Evolutionary conservation across 2,113 vertebrate genomes (phyloP).

Genomic region (Dasyurus viverrinus): DNA sequence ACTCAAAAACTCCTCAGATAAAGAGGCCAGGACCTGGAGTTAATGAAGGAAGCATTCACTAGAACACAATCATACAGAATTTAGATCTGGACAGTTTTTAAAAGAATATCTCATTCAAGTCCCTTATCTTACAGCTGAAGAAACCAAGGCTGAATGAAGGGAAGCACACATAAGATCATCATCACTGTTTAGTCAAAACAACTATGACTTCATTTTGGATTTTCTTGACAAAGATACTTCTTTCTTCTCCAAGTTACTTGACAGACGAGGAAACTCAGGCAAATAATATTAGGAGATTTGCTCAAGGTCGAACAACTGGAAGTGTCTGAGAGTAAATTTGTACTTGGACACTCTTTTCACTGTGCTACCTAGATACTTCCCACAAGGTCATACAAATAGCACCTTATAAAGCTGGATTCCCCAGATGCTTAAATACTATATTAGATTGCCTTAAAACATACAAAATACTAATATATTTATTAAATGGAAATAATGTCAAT

Average conservation of each 20-base stretch:
- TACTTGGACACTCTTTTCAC: background rate
- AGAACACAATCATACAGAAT: background rate
- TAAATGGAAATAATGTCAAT: background rate
- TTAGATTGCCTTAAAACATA: background rate
- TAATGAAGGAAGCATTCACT: background rate
- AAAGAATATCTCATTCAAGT: background rate
- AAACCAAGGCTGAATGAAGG: background rate
- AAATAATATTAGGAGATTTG: background rate
- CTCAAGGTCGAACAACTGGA: background rate
- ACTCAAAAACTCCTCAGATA: background rate
- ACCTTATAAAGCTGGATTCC: background rate
- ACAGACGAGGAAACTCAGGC: background rate
- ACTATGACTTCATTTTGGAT: background rate
- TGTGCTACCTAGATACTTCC: too few species aligned
- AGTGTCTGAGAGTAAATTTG: background rate
- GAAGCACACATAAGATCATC: background rate
- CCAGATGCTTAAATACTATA: background rate
- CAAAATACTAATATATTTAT: conserved; percentile 1
- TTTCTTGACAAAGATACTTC: background rate
- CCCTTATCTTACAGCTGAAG: background rate
- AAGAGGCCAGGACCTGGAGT: background rate
- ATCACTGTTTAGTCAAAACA: background rate
- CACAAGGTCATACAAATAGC: background rate
- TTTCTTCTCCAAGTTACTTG: background rate
- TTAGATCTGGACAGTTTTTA: background rate